Evolutionary conservation across 2,888 invertebrate genomes (phyloP).

Genomic region (Polydrusus tereticollis): DNA sequence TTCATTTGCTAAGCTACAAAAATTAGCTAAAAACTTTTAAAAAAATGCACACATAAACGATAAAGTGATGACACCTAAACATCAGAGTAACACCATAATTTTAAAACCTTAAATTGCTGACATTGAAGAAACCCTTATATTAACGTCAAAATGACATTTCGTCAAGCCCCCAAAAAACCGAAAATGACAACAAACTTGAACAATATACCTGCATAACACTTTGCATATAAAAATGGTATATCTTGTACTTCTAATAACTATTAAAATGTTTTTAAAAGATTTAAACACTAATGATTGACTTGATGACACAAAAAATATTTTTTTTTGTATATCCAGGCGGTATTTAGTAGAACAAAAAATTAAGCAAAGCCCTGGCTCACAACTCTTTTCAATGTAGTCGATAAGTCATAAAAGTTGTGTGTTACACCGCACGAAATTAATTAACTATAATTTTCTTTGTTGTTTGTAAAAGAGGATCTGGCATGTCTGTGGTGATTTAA

Average conservation of each 20-base stretch:
- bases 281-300: neutral
- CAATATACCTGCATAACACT: neutral
- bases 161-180: neutral
- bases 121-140: neutral
- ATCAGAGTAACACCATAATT: no score
- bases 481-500: no score
- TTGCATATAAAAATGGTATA: neutral
- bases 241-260: neutral
- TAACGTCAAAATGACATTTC: neutral
- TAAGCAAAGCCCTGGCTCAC: no score
- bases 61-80: neutral
- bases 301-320: neutral
- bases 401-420: no score
- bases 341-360: no score
- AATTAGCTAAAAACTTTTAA: no score
- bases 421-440: no score
- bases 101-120: neutral
- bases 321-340: neutral
- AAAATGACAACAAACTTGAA: neutral
- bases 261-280: neutral
- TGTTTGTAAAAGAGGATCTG: no score
- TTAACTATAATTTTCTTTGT: no score
- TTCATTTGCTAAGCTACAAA: no score
- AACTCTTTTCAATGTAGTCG: no score
- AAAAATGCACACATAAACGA: neutral